Conservation (phyloP, 2,797 vertebrate genomes). For the Diplodus puntazzo region DNA sequence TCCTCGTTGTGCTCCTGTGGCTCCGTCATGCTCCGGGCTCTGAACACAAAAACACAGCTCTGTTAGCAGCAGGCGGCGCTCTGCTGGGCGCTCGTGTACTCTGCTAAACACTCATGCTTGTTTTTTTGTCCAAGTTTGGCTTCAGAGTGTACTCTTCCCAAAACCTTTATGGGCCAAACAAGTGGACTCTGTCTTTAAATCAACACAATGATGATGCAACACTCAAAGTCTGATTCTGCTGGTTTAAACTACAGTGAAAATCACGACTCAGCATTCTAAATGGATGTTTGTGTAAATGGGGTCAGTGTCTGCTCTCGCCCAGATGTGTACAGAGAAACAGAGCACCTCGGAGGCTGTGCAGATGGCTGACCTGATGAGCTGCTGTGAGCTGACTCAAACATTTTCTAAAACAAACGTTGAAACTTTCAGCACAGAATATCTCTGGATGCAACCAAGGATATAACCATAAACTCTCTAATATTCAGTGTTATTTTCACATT, state of each 20-base stretch:
- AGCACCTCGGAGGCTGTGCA: slow-evolving; percentile 61
- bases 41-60: slow-evolving; percentile 74
- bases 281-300: slow-evolving; percentile 40
- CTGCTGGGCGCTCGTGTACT: slow-evolving; percentile 24
- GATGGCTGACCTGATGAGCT: slow-evolving; percentile 70
- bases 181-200: slow-evolving; percentile 67
- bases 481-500: too few species aligned
- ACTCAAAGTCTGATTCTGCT: slow-evolving; percentile 55
- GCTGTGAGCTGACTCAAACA: slow-evolving; percentile 31
- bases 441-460: background rate
- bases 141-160: slow-evolving; percentile 47
- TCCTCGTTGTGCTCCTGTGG: slow-evolving; percentile 81
- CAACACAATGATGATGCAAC: slow-evolving; percentile 68
- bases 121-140: slow-evolving; percentile 53
- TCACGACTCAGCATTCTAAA: slow-evolving; percentile 41
- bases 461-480: too few species aligned
- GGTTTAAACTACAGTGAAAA: slow-evolving; percentile 37
- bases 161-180: slow-evolving; percentile 48
- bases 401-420: background rate
- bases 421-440: slow-evolving; percentile 1
- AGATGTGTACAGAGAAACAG: slow-evolving; percentile 52
- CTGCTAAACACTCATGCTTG: slow-evolving; percentile 39
- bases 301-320: slow-evolving; percentile 52
- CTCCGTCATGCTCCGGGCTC: slow-evolving; percentile 83
- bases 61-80: slow-evolving; percentile 57